Base-by-base conservation (phyloP, 2,888 invertebrate species). In the Nephrocerus scutellatus region DNA sequence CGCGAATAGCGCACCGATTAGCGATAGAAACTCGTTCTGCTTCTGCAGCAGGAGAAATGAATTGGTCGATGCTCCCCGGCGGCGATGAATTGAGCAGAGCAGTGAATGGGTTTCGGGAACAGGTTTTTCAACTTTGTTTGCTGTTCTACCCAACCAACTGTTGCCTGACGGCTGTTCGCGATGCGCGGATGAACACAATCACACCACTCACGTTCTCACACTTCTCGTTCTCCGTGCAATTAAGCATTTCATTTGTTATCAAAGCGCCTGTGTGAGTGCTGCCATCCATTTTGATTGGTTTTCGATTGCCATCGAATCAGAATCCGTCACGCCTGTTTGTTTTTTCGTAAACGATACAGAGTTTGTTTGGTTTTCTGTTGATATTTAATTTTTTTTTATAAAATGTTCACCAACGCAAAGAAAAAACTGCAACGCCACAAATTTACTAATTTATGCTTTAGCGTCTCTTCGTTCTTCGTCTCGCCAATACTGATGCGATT, bases 231-330 rank as follows among this genome's bases (percentile, higher is more conserved):
- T n/a, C 13, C 19, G 16, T 31, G 19, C 32, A 30, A 3, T 23
- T 23, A 30, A 24, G n/a, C 36, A 29, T 24, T 41, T 38, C 38
- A 38, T 41, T 31, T 26, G 34, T 19, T 28, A n/a, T 31, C n/a
- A n/a, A 23, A 19, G n/a, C 28, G 24, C 12, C 13, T 3, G 49
- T 52, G 39, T 54, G 51, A 41, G 61, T 61, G 47, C 31, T 39
- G 51, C 52, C 50, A 50, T 53, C 45, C 51, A 50, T 58, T 63
- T 61, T 60, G 62, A 63, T 63, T 63, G 62, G 62, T 54, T 62
- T 58, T 55, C 59, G 55, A 61, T 57, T 44, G 15, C 35, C 42
- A 47, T 47, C 55, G 49, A 55, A 52, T 52, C 53, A 51, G 43
- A 40, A 39, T 25, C 37, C 29, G 33, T 29, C 22, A 20, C 33